These are phyloP conservation scores for Phalacrocorax brasilianus DNA, from an alignment of 2,113 vertebrate genomes.

Conservation along the genomic window DNA sequence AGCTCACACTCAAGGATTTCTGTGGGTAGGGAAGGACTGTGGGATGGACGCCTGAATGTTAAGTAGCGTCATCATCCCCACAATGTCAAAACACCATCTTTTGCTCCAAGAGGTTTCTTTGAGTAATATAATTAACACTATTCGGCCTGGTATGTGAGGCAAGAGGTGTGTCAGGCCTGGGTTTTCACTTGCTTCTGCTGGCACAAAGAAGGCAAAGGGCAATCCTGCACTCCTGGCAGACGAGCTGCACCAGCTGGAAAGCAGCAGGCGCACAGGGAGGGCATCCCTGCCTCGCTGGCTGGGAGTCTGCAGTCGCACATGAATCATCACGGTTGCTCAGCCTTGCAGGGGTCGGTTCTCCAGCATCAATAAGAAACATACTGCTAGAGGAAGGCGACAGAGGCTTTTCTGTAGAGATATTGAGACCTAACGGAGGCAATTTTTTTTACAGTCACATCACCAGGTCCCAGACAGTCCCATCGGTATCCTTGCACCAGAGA, in stretches of 20 bases:
- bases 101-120: neutral
- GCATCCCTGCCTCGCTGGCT: rapidly evolving
- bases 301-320: rapidly evolving
- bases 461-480: neutral
- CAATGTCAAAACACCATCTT: neutral
- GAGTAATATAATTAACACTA: neutral
- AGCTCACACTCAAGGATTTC: neutral
- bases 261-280: rapidly evolving
- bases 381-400: rapidly evolving
- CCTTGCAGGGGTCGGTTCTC: neutral
- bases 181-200: neutral
- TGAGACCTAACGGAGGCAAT: neutral
- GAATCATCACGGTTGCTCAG: rapidly evolving
- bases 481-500: neutral
- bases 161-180: neutral
- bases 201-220: neutral
- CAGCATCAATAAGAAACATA: rapidly evolving
- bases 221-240: rapidly evolving
- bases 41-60: neutral
- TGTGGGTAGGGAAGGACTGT: neutral
- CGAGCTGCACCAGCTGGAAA: neutral
- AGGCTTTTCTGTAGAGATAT: neutral
- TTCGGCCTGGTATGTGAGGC: neutral
- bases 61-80: neutral
- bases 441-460: neutral